Base-by-base conservation (phyloP, 1,140 invertebrate genomes). In the Trachymyrmex septentrionalis region DNA sequence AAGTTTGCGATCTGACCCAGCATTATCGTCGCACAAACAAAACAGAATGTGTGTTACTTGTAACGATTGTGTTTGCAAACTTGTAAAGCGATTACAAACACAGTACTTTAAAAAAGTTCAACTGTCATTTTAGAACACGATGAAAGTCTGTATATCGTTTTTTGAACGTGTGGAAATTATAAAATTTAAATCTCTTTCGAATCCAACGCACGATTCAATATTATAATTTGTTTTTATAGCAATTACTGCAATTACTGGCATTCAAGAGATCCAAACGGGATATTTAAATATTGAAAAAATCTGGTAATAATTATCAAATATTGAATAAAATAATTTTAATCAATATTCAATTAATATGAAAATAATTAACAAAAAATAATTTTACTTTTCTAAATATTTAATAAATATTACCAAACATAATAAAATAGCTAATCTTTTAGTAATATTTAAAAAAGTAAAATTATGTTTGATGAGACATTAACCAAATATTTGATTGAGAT, bases 21-120 rank as follows among this genome's bases (percentile, higher is more conserved):
- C 48, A n/a, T 82, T 38, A 82, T 73, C 69, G 10, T 34, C 57
- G 27, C 80, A 21, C 19, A 38, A 61, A 73, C 38, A 48, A 73
- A 81, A 57, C 67, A 63, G 1, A 12, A 53, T 30, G 16, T 27
- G 14, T 44, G n/a, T 21, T 59, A 72, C 50, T 57, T 55, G n/a
- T 44, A 57, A 48, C 34, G 57, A 77, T 63, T n/a, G 16, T 48
- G 73, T 76, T 44, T 76, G 30, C 30, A 66, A 66, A 67, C n/a
- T 6, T 10, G 14, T 12, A 34, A 69, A 34, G 10, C 30, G 14
- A 34, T 16, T 48, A 34, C 69, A 71, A 82, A 72, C 21, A 53
- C 21, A 53, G 1, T 30, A 3, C 12, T 34, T 6, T 34, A 14
- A 38, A 76, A 61, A 76, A 30, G 27, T 76, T 38, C 5, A 48